Evolutionary conservation across 2,888 invertebrate genomes (phyloP).

Genomic region (Toxonevra muliebris): DNA sequence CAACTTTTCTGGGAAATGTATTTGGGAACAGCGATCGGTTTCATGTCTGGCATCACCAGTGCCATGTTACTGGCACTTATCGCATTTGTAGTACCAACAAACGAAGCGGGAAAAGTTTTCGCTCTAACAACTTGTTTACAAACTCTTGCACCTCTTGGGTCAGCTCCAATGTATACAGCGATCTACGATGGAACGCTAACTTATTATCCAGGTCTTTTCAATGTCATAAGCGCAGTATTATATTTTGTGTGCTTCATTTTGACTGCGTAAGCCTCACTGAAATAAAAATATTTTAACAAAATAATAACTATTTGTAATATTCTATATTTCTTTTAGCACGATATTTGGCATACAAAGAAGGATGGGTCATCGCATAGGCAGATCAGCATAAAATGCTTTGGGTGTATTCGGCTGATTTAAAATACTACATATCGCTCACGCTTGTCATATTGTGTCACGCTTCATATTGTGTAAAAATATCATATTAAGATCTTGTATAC

Average conservation of each 20-base stretch:
- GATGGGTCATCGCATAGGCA: no score
- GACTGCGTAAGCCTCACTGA: conserved; percentile 64
- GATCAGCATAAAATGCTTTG: no score
- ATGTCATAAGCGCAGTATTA: conserved; percentile 68
- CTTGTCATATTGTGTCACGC: no score
- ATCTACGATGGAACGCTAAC: conserved; percentile 68
- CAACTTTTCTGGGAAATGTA: conserved; percentile 55
- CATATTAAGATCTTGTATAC: no score
- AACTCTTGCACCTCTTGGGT: conserved; percentile 70
- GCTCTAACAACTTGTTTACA: conserved; percentile 74
- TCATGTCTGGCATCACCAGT: conserved; percentile 53
- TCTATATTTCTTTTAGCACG: not conserved
- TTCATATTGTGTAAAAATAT: no score
- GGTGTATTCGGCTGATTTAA: no score
- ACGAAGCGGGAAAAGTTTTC: conserved; percentile 71
- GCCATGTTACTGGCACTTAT: conserved; percentile 61
- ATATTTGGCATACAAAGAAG: not conserved
- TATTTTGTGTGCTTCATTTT: conserved; percentile 61
- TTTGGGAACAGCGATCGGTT: conserved; percentile 52
- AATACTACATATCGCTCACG: no score
- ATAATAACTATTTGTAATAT: not conserved
- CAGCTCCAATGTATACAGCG: conserved; percentile 72
- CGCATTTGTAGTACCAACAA: conserved; percentile 54
- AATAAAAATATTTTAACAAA: not conserved
- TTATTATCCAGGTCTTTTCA: conserved; percentile 70